Conservation (phyloP, 2,113 vertebrate species). For the Nycticryphes semicollaris region DNA sequence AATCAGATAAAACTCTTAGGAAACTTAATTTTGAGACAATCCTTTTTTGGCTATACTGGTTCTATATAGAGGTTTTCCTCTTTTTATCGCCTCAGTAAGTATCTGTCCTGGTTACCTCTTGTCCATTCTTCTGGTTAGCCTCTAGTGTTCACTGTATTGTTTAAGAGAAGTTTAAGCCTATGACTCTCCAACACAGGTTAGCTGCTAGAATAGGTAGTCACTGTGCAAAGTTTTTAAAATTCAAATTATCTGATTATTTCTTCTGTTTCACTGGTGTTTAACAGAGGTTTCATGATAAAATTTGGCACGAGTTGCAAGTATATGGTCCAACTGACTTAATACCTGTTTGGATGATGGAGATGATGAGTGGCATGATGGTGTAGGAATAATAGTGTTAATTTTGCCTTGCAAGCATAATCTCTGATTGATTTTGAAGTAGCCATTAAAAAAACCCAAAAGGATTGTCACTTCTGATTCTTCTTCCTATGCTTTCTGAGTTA, state of each 20-base stretch:
- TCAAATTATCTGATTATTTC: background rate
- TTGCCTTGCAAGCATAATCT: background rate
- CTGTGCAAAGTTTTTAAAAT: background rate
- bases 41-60: background rate
- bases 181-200: background rate
- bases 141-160: background rate
- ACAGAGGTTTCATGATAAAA: background rate
- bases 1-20: conserved; percentile 25
- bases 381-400: background rate
- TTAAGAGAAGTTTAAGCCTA: background rate
- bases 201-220: background rate
- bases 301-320: background rate
- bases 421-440: background rate
- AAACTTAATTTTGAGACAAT: conserved; percentile 44
- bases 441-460: background rate
- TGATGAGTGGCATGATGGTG: background rate
- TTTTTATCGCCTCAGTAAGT: background rate
- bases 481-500: background rate
- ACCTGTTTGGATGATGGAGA: background rate
- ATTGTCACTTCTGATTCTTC: background rate
- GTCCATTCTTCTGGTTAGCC: background rate
- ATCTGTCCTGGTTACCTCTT: background rate
- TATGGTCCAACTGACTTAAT: background rate
- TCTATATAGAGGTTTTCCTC: background rate
- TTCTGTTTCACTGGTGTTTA: background rate